These are phyloP conservation scores for Platichthys flesus DNA, from an alignment of 2,113 vertebrate genomes.

Conservation along the genomic window DNA sequence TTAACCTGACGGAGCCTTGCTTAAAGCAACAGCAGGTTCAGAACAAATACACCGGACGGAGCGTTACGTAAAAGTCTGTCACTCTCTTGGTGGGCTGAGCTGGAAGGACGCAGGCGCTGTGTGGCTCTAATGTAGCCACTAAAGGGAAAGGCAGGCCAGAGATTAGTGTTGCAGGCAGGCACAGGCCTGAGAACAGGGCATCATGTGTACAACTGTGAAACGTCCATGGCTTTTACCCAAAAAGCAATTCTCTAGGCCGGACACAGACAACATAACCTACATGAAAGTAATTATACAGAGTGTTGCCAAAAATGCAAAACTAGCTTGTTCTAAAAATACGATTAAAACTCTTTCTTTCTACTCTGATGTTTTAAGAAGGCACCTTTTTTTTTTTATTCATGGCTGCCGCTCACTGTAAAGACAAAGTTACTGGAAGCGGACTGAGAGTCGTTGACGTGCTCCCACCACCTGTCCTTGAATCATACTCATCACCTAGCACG, in stretches of 20 bases:
- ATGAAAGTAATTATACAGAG: slow-evolving; percentile 24
- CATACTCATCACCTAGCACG: slow-evolving; percentile 60
- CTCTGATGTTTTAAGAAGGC: slow-evolving; percentile 14
- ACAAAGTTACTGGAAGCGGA: slow-evolving; percentile 51
- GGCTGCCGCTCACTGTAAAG: slow-evolving; percentile 7
- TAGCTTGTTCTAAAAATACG: neutral
- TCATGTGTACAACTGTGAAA: slow-evolving; percentile 62
- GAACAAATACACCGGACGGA: slow-evolving; percentile 64
- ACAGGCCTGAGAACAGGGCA: slow-evolving; percentile 54
- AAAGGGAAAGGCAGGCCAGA: slow-evolving; percentile 56
- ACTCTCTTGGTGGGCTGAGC: slow-evolving; percentile 59
- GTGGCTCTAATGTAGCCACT: slow-evolving; percentile 49
- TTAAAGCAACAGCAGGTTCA: slow-evolving; percentile 67
- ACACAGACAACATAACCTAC: slow-evolving; percentile 14
- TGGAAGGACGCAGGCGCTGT: slow-evolving; percentile 58
- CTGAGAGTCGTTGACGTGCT: slow-evolving; percentile 20
- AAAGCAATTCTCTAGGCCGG: slow-evolving; percentile 33
- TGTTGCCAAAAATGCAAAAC: slow-evolving; percentile 28
- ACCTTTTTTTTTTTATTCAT: slow-evolving; percentile 3
- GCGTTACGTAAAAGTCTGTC: slow-evolving; percentile 77
- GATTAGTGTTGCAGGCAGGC: slow-evolving; percentile 72
- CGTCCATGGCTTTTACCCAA: slow-evolving; percentile 54
- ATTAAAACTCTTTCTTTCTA: no score
- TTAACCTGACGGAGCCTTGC: slow-evolving; percentile 57
- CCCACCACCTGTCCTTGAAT: slow-evolving; percentile 72